Percentiles rank a stretch among this genome's conserved stretches.
phyloP scores from a whole-genome alignment of 2,888 invertebrate species.

The Ptilodon capucinus region DNA sequence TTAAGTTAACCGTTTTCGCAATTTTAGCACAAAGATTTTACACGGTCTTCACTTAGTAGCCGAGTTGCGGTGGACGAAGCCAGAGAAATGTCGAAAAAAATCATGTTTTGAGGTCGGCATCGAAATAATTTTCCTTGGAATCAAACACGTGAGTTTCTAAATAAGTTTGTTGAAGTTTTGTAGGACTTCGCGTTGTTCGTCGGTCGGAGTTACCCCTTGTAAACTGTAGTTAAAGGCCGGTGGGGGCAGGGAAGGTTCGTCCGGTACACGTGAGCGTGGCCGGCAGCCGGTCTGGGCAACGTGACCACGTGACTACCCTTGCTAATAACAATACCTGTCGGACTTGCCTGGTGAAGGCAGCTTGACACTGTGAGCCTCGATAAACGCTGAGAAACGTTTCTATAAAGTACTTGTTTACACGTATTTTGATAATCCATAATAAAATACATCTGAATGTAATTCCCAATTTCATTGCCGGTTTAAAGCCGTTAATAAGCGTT shows the following conservation, averaged over 20 bases:
- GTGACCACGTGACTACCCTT: conserved; percentile 53
- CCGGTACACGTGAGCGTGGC: conserved; percentile 35
- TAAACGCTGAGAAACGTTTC: not conserved
- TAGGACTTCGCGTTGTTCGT: conserved; percentile 62
- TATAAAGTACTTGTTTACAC: not conserved
- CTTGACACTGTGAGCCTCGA: not conserved
- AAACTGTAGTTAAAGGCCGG: conserved; percentile 56
- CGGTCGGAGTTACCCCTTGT: conserved; percentile 52
- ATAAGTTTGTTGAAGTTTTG: conserved; percentile 60
- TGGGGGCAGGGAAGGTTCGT: conserved; percentile 22
- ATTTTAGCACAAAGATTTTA: conserved; percentile 22
- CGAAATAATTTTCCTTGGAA: conserved; percentile 52
- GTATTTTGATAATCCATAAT: not conserved
- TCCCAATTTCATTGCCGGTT: conserved; percentile 20
- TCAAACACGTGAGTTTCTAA: conserved; percentile 60
- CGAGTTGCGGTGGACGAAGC: conserved; percentile 43
- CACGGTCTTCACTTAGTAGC: conserved; percentile 32
- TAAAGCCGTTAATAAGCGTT: conserved; percentile 25
- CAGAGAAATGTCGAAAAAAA: conserved; percentile 41
- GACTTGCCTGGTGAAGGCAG: conserved; percentile 1
- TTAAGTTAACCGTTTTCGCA: not conserved
- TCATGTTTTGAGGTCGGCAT: conserved; percentile 37
- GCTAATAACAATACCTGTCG: conserved; percentile 22
- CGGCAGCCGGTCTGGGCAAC: conserved; percentile 39
- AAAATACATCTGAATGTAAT: not conserved